Conservation (phyloP, 2,113 vertebrate species). For the Podarcis muralis region DNA sequence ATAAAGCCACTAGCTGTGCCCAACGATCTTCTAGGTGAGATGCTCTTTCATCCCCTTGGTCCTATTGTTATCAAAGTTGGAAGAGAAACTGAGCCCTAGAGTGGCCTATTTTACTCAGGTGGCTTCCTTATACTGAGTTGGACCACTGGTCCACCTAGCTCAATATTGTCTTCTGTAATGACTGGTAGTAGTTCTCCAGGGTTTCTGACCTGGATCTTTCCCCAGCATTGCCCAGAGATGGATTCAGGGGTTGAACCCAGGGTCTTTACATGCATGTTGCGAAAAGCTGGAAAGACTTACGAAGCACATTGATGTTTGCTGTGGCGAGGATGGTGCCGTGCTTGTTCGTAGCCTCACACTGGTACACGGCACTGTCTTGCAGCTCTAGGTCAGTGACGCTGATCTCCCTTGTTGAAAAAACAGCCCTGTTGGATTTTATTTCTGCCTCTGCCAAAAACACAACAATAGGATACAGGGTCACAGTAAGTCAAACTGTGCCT, state of each 20-base stretch:
- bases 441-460: slow-evolving; percentile 46
- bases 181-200: neutral
- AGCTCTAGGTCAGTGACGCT: slow-evolving; percentile 82
- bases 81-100: neutral
- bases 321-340: slow-evolving; percentile 89
- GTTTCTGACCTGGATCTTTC: neutral
- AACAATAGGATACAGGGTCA: slow-evolving; percentile 26
- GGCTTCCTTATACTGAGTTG: neutral
- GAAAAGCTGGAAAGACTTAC: slow-evolving; percentile 69
- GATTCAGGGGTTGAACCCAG: no score
- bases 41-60: neutral
- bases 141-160: neutral
- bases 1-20: neutral
- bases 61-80: neutral
- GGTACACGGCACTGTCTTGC: slow-evolving; percentile 89
- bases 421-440: slow-evolving; percentile 62
- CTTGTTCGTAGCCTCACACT: slow-evolving; percentile 90
- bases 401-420: slow-evolving; percentile 75
- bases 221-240: neutral
- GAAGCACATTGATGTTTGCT: slow-evolving; percentile 90
- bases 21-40: neutral
- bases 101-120: neutral
- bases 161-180: neutral
- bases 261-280: neutral
- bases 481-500: no score